These are phyloP conservation scores for Mastomys natalensis DNA, from an alignment of 2,113 vertebrate species.

Conservation along the genomic window DNA sequence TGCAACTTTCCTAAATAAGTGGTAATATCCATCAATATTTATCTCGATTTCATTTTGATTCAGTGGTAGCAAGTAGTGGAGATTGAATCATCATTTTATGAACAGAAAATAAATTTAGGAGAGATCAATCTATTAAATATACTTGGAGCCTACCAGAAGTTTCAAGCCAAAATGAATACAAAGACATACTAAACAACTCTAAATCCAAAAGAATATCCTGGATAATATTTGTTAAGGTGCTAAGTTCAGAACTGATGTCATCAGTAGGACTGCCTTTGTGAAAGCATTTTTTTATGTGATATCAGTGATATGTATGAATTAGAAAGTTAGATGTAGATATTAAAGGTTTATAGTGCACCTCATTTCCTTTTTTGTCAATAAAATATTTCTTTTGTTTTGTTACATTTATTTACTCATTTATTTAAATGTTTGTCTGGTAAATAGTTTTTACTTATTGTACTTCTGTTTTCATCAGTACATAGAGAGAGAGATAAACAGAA, in stretches of 20 bases:
- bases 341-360: background rate
- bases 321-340: accelerated
- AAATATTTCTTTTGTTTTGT: background rate
- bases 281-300: background rate
- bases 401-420: background rate
- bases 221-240: background rate
- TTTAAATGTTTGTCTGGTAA: background rate
- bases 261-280: background rate
- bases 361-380: background rate
- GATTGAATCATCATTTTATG: background rate
- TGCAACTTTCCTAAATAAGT: background rate
- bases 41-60: background rate
- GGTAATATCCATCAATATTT: background rate
- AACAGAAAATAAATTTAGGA: background rate
- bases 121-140: background rate
- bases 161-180: background rate
- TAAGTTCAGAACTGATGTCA: background rate
- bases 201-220: background rate
- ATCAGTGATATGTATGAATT: background rate
- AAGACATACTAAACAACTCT: background rate
- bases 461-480: background rate
- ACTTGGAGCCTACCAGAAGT: background rate
- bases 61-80: background rate
- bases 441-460: background rate
- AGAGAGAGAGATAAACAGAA: background rate